These are phyloP conservation scores for Enteromius treurensis DNA, from an alignment of 2,797 vertebrate genomes.

Conservation along the genomic window DNA sequence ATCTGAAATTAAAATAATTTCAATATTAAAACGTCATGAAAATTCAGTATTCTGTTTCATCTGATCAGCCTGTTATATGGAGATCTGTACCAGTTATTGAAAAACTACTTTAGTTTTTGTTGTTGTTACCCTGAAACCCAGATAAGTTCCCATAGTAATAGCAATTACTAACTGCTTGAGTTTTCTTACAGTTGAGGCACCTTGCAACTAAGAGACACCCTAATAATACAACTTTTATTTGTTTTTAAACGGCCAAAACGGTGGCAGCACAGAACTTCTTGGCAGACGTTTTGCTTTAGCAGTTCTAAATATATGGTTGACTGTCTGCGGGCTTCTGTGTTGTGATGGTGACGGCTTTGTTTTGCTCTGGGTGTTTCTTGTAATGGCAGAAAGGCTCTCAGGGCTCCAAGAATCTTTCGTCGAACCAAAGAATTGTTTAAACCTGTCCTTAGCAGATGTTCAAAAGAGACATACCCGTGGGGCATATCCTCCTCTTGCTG, in stretches of 20 bases:
- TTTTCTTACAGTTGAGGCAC: conserved; percentile 12
- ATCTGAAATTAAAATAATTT: background rate
- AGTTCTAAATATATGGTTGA: conserved; percentile 8
- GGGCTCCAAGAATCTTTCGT: background rate
- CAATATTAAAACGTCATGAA: background rate
- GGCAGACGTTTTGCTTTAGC: background rate
- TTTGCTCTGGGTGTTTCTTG: conserved; percentile 31
- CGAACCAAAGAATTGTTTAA: conserved; percentile 12
- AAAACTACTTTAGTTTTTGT: background rate
- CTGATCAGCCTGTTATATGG: background rate
- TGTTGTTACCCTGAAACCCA: background rate
- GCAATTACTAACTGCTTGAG: background rate
- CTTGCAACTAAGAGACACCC: background rate
- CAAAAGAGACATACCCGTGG: background rate
- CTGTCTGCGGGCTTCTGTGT: conserved; percentile 19
- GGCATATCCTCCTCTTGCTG: background rate
- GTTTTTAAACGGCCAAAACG: conserved; percentile 3
- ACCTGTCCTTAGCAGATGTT: conserved; percentile 42
- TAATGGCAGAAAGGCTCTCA: conserved; percentile 2
- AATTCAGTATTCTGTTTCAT: background rate
- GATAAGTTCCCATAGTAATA: conserved; percentile 2
- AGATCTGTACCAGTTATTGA: background rate
- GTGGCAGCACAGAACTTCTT: conserved; percentile 1
- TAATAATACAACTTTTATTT: conserved; percentile 6
- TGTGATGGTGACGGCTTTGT: conserved; percentile 34